A percentile compares a stretch with the other conserved stretches of the same genome.
These are phyloP conservation scores for Hapalemur alaotrensis DNA, from an alignment of 2,797 vertebrate genomes.

Conservation along the genomic window DNA sequence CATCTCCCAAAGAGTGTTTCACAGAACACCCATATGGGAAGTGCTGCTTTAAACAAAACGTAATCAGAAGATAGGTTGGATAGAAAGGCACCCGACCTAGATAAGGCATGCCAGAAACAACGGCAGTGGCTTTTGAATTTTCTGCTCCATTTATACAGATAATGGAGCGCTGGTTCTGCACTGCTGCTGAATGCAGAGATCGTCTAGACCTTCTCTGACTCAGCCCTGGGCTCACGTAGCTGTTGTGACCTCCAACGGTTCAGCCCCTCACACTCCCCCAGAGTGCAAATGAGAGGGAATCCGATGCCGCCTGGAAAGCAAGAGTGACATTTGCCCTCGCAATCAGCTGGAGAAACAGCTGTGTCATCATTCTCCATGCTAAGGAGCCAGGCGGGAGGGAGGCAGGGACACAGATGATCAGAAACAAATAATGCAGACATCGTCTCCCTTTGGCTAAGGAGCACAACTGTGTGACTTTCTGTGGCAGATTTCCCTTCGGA, in stretches of 20 bases:
- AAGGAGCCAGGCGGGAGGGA: neutral
- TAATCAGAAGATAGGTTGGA: neutral
- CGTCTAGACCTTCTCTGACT: neutral
- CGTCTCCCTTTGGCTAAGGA: neutral
- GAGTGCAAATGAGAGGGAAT: neutral
- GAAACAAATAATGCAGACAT: neutral
- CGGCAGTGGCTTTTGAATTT: neutral
- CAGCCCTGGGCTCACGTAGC: neutral
- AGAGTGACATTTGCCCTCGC: neutral
- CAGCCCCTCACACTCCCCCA: neutral
- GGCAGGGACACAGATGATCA: neutral
- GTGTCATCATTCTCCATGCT: neutral
- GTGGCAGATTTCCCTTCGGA: slow-evolving; percentile 41
- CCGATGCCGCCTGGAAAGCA: neutral
- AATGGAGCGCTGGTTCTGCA: fast-evolving
- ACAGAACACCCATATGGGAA: neutral
- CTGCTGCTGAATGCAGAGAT: neutral
- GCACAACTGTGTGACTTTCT: neutral
- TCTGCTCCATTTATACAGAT: slow-evolving; percentile 66
- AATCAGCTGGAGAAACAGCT: slow-evolving; percentile 14
- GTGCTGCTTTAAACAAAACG: neutral
- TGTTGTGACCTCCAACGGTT: fast-evolving
- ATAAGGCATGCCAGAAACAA: slow-evolving; percentile 1
- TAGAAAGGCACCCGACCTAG: slow-evolving; percentile 5
- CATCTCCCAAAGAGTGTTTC: neutral